Evolutionary conservation across 2,888 invertebrate species (phyloP).

Genomic region (Aelia acuminata): DNA sequence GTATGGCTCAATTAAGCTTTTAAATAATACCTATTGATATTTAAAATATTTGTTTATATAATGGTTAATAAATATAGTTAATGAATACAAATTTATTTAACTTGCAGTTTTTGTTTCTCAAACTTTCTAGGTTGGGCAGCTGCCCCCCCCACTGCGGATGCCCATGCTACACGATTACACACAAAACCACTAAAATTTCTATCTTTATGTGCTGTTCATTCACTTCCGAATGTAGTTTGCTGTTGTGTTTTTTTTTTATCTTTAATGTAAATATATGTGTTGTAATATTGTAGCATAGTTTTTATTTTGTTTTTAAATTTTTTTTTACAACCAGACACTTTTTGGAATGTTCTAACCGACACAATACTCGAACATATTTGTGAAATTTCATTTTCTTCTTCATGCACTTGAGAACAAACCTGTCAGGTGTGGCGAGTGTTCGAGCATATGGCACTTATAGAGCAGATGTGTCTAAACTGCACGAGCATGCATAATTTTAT

Average conservation of each 20-base stretch:
- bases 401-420: neutral
- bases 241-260: neutral
- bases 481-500: neutral
- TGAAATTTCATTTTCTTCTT: neutral
- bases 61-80: too few relatives aligned
- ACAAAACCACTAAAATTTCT: slow-evolving; percentile 58
- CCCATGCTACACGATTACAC: slow-evolving; percentile 61
- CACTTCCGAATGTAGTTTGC: slow-evolving; percentile 29
- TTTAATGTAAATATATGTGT: neutral
- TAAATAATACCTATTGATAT: too few relatives aligned
- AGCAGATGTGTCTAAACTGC: neutral
- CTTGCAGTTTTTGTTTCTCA: too few relatives aligned
- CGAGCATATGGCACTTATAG: slow-evolving; percentile 8
- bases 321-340: neutral
- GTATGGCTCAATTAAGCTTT: too few relatives aligned
- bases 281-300: slow-evolving; percentile 9
- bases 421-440: neutral
- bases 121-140: too few relatives aligned
- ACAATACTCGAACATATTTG: neutral
- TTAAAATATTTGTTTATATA: too few relatives aligned
- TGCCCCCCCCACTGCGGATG: too few relatives aligned
- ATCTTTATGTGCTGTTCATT: slow-evolving; percentile 59
- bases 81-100: too few relatives aligned
- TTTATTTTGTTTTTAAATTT: slow-evolving; percentile 2
- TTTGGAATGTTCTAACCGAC: slow-evolving; percentile 10